Conservation (phyloP, 2,797 vertebrate species). For the Fistularia tabacaria region DNA sequence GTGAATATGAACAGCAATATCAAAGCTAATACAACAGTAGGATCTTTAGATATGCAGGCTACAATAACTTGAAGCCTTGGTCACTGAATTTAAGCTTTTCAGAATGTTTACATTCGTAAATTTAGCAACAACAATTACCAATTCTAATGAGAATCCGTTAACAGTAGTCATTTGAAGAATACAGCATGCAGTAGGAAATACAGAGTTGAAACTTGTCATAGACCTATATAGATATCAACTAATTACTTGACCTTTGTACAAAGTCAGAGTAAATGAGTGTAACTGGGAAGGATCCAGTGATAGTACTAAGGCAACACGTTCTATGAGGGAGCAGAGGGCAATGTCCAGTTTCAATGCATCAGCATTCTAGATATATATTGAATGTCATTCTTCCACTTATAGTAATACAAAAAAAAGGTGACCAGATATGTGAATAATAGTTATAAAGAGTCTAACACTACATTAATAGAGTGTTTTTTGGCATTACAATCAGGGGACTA, state of each 20-base stretch:
- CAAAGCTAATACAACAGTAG: too few relatives aligned
- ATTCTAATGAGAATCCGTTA: too few relatives aligned
- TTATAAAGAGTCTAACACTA: too few relatives aligned
- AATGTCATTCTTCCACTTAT: constrained; percentile 9
- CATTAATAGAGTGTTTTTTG: too few relatives aligned
- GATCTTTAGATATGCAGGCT: too few relatives aligned
- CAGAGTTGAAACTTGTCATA: constrained; percentile 5
- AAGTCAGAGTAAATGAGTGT: constrained; percentile 22
- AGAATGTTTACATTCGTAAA: too few relatives aligned
- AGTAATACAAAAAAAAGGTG: neutral
- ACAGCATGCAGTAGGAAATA: neutral
- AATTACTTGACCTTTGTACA: constrained; percentile 53
- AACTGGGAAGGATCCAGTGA: constrained; percentile 26
- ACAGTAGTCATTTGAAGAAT: neutral
- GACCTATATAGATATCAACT: neutral
- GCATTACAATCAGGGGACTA: too few relatives aligned
- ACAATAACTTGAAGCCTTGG: too few relatives aligned
- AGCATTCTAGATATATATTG: constrained; percentile 48
- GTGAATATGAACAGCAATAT: too few relatives aligned
- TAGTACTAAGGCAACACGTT: constrained; percentile 32
- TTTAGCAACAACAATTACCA: too few relatives aligned
- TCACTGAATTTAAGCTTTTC: too few relatives aligned
- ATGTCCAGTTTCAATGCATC: constrained; percentile 73
- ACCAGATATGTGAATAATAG: too few relatives aligned
- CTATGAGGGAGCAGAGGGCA: constrained; percentile 57